Percentiles rank a stretch among this genome's conserved stretches.
These are phyloP conservation scores for Myoxocephalus aenaeus DNA, from an alignment of 2,797 vertebrate species.

Conservation along the genomic window DNA sequence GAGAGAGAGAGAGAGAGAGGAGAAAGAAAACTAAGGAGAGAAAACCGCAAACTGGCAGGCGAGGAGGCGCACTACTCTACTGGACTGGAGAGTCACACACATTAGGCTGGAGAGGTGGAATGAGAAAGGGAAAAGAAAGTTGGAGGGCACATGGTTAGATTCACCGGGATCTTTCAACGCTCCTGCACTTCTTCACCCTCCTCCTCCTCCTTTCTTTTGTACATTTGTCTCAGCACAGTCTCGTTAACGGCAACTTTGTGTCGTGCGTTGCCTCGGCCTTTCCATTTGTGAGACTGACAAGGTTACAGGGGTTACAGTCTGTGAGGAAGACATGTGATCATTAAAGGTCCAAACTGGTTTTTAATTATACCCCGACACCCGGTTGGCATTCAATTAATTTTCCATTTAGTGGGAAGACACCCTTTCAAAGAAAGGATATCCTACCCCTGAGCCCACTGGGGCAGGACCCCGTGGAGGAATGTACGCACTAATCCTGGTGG, in stretches of 20 bases:
- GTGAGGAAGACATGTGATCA: conserved; percentile 7
- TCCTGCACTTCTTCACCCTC: conserved; percentile 34
- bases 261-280: background rate
- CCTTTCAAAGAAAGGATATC: conserved; percentile 19
- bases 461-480: background rate
- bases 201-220: background rate
- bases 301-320: conserved; percentile 35
- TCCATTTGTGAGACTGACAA: conserved; percentile 21
- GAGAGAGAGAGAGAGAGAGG: conserved; percentile 17
- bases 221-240: conserved; percentile 1
- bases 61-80: conserved; percentile 84
- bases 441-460: background rate
- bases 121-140: conserved; percentile 61
- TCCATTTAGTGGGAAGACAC: conserved; percentile 11
- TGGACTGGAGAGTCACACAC: conserved; percentile 77
- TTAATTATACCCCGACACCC: conserved; percentile 39
- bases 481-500: conserved; percentile 5
- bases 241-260: conserved; percentile 17
- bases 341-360: conserved; percentile 32
- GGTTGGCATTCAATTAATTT: conserved; percentile 43
- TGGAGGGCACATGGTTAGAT: conserved; percentile 56
- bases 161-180: conserved; percentile 75
- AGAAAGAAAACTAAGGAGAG: conserved; percentile 32
- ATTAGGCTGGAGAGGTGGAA: conserved; percentile 76
- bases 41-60: conserved; percentile 76